Evolutionary conservation across 1,140 invertebrate genomes (phyloP).

Genomic region (Capitella teleta): DNA sequence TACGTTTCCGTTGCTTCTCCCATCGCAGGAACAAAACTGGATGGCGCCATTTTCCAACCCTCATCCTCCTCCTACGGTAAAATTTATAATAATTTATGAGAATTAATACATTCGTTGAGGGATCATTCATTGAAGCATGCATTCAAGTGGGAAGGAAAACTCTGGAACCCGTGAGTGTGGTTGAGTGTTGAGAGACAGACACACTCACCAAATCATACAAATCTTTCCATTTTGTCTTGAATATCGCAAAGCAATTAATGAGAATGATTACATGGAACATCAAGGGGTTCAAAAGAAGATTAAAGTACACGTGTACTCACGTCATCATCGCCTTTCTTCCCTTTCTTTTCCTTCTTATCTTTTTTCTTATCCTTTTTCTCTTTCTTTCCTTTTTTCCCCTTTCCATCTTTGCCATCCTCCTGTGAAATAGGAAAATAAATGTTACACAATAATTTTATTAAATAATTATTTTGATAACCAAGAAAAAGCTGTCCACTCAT

Average conservation of each 20-base stretch:
- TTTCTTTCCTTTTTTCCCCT: constrained; percentile 20
- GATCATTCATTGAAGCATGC: too few species aligned
- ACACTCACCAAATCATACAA: too few species aligned
- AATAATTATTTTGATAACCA: too few species aligned
- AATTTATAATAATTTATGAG: too few species aligned
- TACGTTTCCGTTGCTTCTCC: constrained; percentile 32
- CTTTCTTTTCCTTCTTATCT: constrained; percentile 37
- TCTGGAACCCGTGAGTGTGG: too few species aligned
- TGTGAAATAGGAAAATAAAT: too few species aligned
- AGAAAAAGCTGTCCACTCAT: too few species aligned
- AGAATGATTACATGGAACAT: not conserved
- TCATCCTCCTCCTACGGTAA: constrained; percentile 41
- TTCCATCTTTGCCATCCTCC: constrained; percentile 34
- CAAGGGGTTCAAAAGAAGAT: not conserved
- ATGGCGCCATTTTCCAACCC: constrained; percentile 42
- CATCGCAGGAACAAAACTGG: constrained; percentile 37
- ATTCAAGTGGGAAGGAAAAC: too few species aligned
- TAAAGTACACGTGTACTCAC: not conserved
- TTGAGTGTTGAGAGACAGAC: too few species aligned
- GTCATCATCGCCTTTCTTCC: constrained; percentile 20
- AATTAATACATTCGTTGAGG: too few species aligned
- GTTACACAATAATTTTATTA: too few species aligned
- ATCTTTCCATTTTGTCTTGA: too few species aligned
- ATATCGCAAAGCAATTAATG: not conserved
- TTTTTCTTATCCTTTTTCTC: constrained; percentile 31